Conservation (phyloP, 2,888 invertebrate genomes). For the Physocephala rufipes region DNA sequence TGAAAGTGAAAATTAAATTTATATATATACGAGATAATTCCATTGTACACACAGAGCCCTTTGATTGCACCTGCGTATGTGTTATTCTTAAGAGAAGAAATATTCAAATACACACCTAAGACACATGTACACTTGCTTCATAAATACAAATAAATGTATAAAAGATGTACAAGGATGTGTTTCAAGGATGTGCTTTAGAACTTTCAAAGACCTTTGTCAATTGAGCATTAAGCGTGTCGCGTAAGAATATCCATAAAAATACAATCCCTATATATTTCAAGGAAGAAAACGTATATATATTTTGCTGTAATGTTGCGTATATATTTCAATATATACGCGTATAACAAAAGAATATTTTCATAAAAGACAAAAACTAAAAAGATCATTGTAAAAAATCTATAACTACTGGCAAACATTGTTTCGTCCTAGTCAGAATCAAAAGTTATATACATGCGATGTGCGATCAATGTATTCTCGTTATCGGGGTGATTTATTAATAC, state of each 20-base stretch:
- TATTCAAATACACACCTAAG: constrained; percentile 13
- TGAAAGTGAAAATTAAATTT: constrained; percentile 27
- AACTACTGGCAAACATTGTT: no score
- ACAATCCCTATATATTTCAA: not conserved
- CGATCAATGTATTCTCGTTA: no score
- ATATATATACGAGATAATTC: constrained; percentile 5
- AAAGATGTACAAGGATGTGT: no score
- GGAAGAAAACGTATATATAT: not conserved
- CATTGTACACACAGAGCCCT: constrained; percentile 49
- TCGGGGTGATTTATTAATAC: no score
- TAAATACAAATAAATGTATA: not conserved
- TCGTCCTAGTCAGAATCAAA: no score
- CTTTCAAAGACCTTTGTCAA: not conserved
- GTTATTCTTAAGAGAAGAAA: not conserved
- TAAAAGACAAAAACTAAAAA: no score
- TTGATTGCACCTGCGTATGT: constrained; percentile 52
- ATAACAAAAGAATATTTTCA: not conserved
- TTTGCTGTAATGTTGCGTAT: not conserved
- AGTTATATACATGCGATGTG: no score
- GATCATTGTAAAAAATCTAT: no score
- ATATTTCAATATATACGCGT: not conserved
- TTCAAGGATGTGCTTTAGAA: not conserved
- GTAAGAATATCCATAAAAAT: not conserved
- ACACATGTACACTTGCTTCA: not conserved
- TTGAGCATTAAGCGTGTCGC: not conserved